Conservation (phyloP, 2,888 invertebrate genomes). For the Marronus borbonicus region DNA sequence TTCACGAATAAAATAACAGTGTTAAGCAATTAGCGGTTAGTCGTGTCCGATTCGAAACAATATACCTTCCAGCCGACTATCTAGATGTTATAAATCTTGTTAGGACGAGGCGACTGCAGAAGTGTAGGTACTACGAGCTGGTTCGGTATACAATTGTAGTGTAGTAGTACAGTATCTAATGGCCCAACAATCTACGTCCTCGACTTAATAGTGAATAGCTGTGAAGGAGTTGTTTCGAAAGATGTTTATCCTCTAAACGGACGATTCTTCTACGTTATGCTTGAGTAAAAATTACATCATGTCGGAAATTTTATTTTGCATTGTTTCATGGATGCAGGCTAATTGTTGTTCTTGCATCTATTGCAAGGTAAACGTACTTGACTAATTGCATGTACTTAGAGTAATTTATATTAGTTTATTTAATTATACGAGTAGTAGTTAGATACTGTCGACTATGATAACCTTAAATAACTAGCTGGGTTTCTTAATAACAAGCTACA, state of each 20-base stretch:
- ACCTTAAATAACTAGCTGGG: background rate
- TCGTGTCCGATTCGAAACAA: slow-evolving; percentile 41
- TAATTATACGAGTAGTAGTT: slow-evolving; percentile 7
- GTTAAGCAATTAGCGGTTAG: slow-evolving; percentile 45
- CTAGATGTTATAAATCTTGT: slow-evolving; percentile 54
- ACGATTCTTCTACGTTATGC: slow-evolving; percentile 44
- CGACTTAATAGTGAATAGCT: slow-evolving; percentile 44
- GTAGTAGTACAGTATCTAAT: slow-evolving; percentile 25
- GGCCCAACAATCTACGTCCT: slow-evolving; percentile 45
- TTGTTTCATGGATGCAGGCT: slow-evolving; percentile 44
- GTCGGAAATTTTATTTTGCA: slow-evolving; percentile 43
- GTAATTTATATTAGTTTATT: slow-evolving; percentile 19
- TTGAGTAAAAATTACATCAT: slow-evolving; percentile 46
- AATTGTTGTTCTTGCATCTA: slow-evolving; percentile 45
- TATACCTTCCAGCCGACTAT: slow-evolving; percentile 37
- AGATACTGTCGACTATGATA: background rate
- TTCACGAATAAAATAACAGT: slow-evolving; percentile 31
- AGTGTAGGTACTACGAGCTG: slow-evolving; percentile 38
- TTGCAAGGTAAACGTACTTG: slow-evolving; percentile 32
- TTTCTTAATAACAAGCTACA: too few relatives aligned
- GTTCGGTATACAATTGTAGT: slow-evolving; percentile 31
- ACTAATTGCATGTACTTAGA: slow-evolving; percentile 23
- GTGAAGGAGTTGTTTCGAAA: slow-evolving; percentile 47
- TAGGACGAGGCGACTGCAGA: slow-evolving; percentile 49
- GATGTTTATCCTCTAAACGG: slow-evolving; percentile 46